Conservation (phyloP, 2,888 invertebrate species). For the Geotrupes spiniger region DNA sequence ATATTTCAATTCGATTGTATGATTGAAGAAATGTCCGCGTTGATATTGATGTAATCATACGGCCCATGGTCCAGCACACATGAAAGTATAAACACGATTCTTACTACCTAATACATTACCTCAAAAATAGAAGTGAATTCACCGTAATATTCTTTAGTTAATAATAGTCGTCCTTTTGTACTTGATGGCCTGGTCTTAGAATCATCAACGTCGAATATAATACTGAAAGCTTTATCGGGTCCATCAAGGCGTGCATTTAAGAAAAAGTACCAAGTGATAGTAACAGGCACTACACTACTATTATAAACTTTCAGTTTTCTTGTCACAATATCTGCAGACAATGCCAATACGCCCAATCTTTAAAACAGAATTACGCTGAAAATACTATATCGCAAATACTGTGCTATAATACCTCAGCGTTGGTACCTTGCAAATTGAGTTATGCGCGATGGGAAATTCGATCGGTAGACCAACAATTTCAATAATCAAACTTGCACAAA, state of each 20-base stretch:
- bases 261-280: conserved; percentile 41
- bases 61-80: too few relatives aligned
- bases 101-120: too few relatives aligned
- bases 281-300: conserved; percentile 36
- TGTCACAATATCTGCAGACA: conserved; percentile 22
- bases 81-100: too few relatives aligned
- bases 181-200: conserved; percentile 12
- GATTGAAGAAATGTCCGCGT: too few relatives aligned
- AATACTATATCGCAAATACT: neutral
- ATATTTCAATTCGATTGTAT: too few relatives aligned
- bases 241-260: conserved; percentile 22
- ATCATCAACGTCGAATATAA: conserved; percentile 31
- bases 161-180: conserved; percentile 26
- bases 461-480: conserved; percentile 46
- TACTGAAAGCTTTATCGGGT: conserved; percentile 28
- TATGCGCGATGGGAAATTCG: conserved; percentile 44
- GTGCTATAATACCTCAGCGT: conserved; percentile 36
- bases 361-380: conserved; percentile 12
- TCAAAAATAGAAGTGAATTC: conserved; percentile 15
- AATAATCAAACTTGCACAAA: conserved; percentile 43
- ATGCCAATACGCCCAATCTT: conserved; percentile 35
- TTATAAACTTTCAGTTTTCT: conserved; percentile 38
- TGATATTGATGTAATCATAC: too few relatives aligned
- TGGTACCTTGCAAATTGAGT: conserved; percentile 35
- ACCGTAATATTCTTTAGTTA: conserved; percentile 36